Conservation (phyloP, 1,140 invertebrate species). For the Bombyx mandarina region DNA sequence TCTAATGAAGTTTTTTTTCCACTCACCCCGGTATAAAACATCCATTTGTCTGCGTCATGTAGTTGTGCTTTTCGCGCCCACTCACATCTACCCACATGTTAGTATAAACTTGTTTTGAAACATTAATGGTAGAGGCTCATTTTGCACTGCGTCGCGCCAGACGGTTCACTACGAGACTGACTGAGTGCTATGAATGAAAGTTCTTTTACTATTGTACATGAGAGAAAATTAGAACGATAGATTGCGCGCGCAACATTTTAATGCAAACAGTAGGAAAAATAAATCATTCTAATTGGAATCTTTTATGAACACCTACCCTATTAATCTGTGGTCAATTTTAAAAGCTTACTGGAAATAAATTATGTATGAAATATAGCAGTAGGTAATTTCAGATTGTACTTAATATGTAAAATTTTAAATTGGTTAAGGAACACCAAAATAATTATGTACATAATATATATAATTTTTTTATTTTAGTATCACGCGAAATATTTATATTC, state of each 20-base stretch:
- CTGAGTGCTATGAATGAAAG: slow-evolving; percentile 21
- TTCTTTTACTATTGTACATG: slow-evolving; percentile 8
- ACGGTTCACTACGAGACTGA: slow-evolving; percentile 25
- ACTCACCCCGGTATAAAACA: slow-evolving; percentile 70
- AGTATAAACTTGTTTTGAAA: slow-evolving; percentile 29
- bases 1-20: background rate
- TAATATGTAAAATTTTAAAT: no score
- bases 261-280: background rate
- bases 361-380: no score
- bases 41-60: slow-evolving; percentile 58
- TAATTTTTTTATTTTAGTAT: no score
- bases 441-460: no score
- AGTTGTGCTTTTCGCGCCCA: slow-evolving; percentile 56
- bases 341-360: no score
- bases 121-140: slow-evolving; percentile 36
- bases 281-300: slow-evolving; percentile 11
- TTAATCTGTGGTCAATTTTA: no score
- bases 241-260: slow-evolving; percentile 22
- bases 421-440: no score
- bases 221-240: slow-evolving; percentile 1
- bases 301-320: no score
- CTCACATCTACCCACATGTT: slow-evolving; percentile 61
- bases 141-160: slow-evolving; percentile 21
- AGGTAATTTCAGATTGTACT: no score
- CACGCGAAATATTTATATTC: no score